Conservation (phyloP, 2,797 vertebrate species). For the Lepilemur septentrionalis region DNA sequence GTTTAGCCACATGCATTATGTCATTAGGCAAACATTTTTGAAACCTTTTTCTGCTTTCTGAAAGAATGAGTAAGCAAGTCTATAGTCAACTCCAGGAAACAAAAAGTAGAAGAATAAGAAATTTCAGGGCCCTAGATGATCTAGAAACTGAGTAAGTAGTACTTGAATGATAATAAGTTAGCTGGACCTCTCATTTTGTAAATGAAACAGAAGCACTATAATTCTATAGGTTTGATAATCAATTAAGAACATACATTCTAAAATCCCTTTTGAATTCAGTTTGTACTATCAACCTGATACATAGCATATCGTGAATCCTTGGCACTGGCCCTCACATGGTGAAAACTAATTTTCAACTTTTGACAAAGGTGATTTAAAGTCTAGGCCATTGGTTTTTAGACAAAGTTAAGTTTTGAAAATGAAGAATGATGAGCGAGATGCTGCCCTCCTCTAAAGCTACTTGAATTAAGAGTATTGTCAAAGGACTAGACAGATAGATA, state of each 20-base stretch:
- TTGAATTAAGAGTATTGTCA: background rate
- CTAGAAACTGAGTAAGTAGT: background rate
- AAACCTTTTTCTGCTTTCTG: constrained; percentile 15
- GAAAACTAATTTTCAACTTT: background rate
- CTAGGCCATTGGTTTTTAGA: background rate
- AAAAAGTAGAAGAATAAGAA: background rate
- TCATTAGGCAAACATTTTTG: background rate
- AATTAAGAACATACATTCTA: background rate
- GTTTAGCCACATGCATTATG: background rate
- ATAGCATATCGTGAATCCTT: background rate
- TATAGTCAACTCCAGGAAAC: background rate
- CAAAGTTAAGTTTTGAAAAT: background rate
- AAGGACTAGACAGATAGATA: background rate
- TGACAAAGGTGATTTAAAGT: background rate
- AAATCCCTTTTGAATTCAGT: background rate
- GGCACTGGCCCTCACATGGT: background rate
- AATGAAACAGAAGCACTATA: background rate
- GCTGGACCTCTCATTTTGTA: background rate
- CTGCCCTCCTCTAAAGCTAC: background rate
- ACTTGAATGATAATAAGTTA: background rate
- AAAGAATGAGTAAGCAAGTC: background rate
- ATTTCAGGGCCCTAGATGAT: background rate
- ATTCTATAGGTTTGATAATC: background rate
- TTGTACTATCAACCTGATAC: background rate
- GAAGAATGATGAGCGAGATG: background rate